These are phyloP conservation scores for Adrianichthys oophorus DNA, from an alignment of 2,797 vertebrate species.

Conservation along the genomic window DNA sequence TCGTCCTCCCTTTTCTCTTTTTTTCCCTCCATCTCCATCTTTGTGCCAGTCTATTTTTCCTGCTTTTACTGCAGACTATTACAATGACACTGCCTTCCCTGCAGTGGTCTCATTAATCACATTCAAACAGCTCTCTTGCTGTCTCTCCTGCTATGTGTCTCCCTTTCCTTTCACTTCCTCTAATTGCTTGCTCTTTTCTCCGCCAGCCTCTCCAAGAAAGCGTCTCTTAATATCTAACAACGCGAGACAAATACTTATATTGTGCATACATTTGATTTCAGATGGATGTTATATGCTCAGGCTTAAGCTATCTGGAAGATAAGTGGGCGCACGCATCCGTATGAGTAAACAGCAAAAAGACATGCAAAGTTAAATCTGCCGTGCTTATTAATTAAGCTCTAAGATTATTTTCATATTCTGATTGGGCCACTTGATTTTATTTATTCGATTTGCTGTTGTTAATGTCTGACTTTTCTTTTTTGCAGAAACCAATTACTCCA, in stretches of 20 bases:
- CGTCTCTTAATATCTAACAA: slow-evolving; percentile 70
- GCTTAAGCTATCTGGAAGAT: slow-evolving; percentile 47
- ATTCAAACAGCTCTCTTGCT: slow-evolving; percentile 70
- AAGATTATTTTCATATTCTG: slow-evolving; percentile 9
- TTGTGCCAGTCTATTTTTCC: slow-evolving; percentile 25
- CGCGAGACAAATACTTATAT: slow-evolving; percentile 62
- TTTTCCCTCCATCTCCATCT: slow-evolving; percentile 28
- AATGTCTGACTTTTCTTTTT: slow-evolving; percentile 16
- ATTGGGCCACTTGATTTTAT: slow-evolving; percentile 24
- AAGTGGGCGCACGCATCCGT: slow-evolving; percentile 14
- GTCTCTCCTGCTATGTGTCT: slow-evolving; percentile 46
- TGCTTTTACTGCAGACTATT: slow-evolving; percentile 53
- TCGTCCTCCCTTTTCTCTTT: slow-evolving; percentile 15
- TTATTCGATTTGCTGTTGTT: slow-evolving; percentile 38
- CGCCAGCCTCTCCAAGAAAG: slow-evolving; percentile 62
- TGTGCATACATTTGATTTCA: slow-evolving; percentile 48
- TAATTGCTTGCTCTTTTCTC: slow-evolving; percentile 73
- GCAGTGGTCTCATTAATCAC: slow-evolving; percentile 80
- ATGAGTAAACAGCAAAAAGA: slow-evolving; percentile 36
- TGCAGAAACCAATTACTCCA: slow-evolving; percentile 47
- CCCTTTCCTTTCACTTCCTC: slow-evolving; percentile 55
- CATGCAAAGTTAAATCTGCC: slow-evolving; percentile 22
- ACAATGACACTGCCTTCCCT: slow-evolving; percentile 70
- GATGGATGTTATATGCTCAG: slow-evolving; percentile 43
- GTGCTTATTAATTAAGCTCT: slow-evolving; percentile 29